phyloP scores from a whole-genome alignment of 2,797 vertebrate species.

The Columba guinea region DNA sequence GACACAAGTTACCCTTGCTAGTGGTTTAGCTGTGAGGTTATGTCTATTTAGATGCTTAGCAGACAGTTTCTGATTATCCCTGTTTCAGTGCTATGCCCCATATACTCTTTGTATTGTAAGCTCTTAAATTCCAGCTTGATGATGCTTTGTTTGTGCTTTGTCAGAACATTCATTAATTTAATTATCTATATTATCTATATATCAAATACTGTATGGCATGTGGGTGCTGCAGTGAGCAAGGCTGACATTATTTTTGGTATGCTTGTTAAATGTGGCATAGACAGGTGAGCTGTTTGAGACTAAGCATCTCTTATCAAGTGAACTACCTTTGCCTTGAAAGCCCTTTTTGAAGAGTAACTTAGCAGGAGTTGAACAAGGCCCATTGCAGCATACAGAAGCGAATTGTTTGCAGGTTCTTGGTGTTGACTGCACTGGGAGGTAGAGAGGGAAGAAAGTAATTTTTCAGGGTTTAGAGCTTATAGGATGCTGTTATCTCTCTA shows the following conservation, averaged over 20 bases:
- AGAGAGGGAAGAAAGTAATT: not conserved
- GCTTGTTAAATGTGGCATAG: not conserved
- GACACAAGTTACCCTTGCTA: not conserved
- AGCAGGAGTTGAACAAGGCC: not conserved
- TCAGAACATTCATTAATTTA: slow-evolving; percentile 8
- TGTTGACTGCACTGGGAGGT: not conserved
- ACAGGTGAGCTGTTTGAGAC: not conserved
- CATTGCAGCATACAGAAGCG: not conserved
- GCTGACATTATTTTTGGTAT: not conserved
- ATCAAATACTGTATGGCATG: not conserved
- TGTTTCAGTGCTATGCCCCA: not conserved
- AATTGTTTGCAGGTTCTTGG: not conserved
- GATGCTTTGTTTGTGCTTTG: not conserved
- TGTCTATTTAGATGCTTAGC: not conserved
- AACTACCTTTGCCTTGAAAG: not conserved
- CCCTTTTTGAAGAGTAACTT: not conserved
- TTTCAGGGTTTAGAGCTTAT: not conserved
- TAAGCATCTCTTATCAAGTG: not conserved
- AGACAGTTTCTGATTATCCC: not conserved
- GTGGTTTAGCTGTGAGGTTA: not conserved
- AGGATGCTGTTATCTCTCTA: not conserved
- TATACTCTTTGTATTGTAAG: not conserved
- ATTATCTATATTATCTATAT: not conserved
- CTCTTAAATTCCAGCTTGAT: not conserved
- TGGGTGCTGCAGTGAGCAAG: not conserved